Evolutionary conservation across 2,888 invertebrate genomes (phyloP).

Genomic region (Lycaena phlaeas): DNA sequence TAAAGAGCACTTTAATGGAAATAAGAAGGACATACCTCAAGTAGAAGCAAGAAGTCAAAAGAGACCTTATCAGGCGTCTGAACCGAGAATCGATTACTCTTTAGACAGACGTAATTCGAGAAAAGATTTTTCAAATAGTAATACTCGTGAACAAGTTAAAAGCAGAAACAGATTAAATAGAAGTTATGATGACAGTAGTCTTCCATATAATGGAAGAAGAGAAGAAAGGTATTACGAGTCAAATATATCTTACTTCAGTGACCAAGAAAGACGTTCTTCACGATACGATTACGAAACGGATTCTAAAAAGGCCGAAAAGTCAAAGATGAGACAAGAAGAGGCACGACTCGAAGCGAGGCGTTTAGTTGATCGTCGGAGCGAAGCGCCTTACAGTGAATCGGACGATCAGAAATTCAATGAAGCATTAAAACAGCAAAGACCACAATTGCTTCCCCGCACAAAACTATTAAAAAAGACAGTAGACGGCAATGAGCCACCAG

Average conservation of each 20-base stretch:
- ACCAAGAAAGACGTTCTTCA: conserved; percentile 52
- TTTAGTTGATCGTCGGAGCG: conserved; percentile 49
- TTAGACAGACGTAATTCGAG: conserved; percentile 51
- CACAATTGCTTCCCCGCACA: conserved; percentile 78
- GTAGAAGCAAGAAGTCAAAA: conserved; percentile 48
- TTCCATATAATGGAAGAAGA: conserved; percentile 52
- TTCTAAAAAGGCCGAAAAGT: conserved; percentile 67
- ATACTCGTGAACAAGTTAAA: conserved; percentile 39
- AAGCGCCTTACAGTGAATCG: conserved; percentile 63
- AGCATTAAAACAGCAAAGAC: conserved; percentile 63
- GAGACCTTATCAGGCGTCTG: conserved; percentile 42
- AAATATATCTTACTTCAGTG: conserved; percentile 63
- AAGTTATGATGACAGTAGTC: conserved; percentile 61
- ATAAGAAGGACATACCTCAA: conserved; percentile 53
- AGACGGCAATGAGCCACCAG: conserved; percentile 61
- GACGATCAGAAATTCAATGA: conserved; percentile 73
- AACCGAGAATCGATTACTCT: conserved; percentile 63
- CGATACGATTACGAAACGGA: conserved; percentile 67
- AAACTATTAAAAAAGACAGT: conserved; percentile 76
- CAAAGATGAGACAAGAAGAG: conserved; percentile 64
- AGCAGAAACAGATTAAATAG: conserved; percentile 43
- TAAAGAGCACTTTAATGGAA: conserved; percentile 40
- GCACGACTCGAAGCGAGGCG: conserved; percentile 58
- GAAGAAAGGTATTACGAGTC: conserved; percentile 62
- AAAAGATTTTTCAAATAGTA: conserved; percentile 50